These are phyloP conservation scores for Sitobion miscanthi DNA, from an alignment of 1,140 invertebrate genomes.

Conservation along the genomic window DNA sequence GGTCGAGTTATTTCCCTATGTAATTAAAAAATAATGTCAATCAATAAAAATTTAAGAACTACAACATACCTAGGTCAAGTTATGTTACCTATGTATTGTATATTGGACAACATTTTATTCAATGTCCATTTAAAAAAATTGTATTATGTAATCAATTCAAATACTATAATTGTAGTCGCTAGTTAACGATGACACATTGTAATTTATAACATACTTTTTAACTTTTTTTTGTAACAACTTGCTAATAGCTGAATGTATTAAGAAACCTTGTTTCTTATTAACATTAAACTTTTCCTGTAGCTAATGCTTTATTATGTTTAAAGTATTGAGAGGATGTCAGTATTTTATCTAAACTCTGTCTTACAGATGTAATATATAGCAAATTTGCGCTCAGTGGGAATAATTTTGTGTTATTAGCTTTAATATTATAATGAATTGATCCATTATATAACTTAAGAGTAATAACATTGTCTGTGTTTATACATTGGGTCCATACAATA, in stretches of 20 bases:
- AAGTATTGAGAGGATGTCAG: no score
- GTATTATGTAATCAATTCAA: background rate
- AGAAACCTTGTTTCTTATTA: no score
- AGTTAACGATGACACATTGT: background rate
- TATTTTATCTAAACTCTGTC: background rate
- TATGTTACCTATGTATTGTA: background rate
- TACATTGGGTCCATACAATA: background rate
- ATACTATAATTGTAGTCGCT: background rate
- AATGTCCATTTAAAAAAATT: background rate
- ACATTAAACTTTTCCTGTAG: no score
- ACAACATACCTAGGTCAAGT: background rate
- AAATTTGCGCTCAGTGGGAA: no score
- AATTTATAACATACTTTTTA: background rate
- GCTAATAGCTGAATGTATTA: background rate
- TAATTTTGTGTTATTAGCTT: background rate
- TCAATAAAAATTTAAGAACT: background rate
- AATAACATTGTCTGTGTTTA: background rate
- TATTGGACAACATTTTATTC: no score
- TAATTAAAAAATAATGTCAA: background rate
- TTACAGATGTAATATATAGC: no score
- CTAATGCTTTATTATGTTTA: no score
- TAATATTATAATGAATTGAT: background rate
- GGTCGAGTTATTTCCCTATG: background rate
- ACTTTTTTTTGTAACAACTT: background rate
- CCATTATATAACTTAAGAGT: background rate